Evolutionary conservation across 2,888 invertebrate species (phyloP), one percentile per base, ranked within the genome.

Genomic region (Oeneis ivallda): DNA sequence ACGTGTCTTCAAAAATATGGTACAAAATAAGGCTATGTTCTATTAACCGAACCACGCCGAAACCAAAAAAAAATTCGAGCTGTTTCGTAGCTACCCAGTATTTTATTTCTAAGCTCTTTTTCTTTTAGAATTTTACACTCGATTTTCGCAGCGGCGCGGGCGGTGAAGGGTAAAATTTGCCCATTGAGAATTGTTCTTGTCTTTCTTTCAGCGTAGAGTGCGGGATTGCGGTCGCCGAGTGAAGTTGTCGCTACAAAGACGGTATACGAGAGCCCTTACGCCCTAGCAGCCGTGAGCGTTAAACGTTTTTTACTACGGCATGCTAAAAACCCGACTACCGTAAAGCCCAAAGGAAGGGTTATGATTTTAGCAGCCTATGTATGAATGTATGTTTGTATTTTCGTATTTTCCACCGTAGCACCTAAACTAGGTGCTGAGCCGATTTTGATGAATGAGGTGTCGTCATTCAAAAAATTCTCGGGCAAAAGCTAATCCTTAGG

Each of bases 101-200:
- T 26, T 26, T 26, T 26, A 26, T 26, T 26, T 26, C 26, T 26
- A 26, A 26, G 26, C 26, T 26, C 26, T 26, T 26, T 26, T 26
- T 19, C 49, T 19, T 19, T 49, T 50, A 50, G 10, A 19, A 4
- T 47, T 47, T 8, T 17, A 10, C 15, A 8, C 47, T 17, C 2
- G 9, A 47, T 47, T 17, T 13, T n/a, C 13, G 0, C 41, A 11
- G 17, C 7, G 54, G 39, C n/a, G n/a, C n/a, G n/a, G n/a, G n/a
- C 41, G 19, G 41, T 17, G 17, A 39, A 54, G 54, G 10, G 39
- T 11, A 39, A 39, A 54, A 54, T 54, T 17, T 13, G 54, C 10
- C 39, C 54, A 39, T 39, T 54, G 54, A 54, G 54, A 54, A 54
- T 43, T 34, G 39, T 39, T 54, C 54, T 39, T 17, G 54, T 54